Percentiles rank a stretch among this genome's conserved stretches.
Conservation (phyloP, 2,113 vertebrate species). For the Vulpes ferrilata region DNA sequence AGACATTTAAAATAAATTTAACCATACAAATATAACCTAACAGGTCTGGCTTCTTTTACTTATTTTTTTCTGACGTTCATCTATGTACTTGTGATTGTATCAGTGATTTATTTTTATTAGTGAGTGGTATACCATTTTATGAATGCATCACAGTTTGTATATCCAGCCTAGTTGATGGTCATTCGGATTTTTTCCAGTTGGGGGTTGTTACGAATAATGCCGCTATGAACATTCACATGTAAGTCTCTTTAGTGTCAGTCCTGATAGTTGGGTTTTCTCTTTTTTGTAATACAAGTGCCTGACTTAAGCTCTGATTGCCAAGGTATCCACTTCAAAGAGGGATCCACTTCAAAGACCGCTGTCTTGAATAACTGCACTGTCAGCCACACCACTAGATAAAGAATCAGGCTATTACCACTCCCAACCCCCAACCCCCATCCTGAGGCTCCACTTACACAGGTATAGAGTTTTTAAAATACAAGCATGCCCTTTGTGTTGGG, state of each 20-base stretch:
- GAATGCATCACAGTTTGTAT: background rate
- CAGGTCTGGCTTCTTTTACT: background rate
- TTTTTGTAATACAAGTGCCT: background rate
- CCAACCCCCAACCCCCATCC: accelerated
- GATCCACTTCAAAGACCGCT: background rate
- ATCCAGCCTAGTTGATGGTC: background rate
- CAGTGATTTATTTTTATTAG: background rate
- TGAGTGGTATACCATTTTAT: background rate
- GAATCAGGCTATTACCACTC: background rate
- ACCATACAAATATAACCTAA: background rate
- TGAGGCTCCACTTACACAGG: background rate
- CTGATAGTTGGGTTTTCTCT: background rate
- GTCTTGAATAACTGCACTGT: background rate
- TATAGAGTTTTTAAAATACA: background rate
- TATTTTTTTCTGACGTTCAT: background rate
- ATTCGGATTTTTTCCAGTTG: background rate
- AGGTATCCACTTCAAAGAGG: background rate
- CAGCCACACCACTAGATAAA: background rate
- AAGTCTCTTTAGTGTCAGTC: background rate
- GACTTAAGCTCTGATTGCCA: background rate
- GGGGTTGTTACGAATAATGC: background rate
- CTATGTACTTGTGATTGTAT: background rate
- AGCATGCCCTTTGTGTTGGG: background rate
- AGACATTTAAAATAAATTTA: background rate
- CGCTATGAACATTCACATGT: background rate